Percentiles rank a stretch among this genome's conserved stretches.
phyloP scores from a whole-genome alignment of 1,140 invertebrate species.

The Drosophila carrolli region DNA sequence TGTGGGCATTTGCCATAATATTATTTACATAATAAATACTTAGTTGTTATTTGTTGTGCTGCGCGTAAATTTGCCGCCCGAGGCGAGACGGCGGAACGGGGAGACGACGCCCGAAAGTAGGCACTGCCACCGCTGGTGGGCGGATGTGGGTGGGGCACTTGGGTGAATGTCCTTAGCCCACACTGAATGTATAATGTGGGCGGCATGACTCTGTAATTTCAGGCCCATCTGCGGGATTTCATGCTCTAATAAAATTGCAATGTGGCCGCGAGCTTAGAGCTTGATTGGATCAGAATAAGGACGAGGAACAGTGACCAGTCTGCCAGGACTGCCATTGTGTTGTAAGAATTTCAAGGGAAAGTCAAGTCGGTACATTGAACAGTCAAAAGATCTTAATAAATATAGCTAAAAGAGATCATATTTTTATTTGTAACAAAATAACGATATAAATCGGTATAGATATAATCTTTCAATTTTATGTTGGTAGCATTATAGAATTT shows the following conservation, averaged over 20 bases:
- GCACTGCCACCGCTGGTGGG: conserved; percentile 12
- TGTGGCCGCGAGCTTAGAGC: conserved; percentile 53
- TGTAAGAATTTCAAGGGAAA: conserved; percentile 1
- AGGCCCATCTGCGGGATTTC: conserved; percentile 64
- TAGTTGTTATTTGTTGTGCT: conserved; percentile 74
- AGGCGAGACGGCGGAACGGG: conserved; percentile 40
- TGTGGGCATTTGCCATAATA: conserved; percentile 63
- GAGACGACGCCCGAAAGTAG: conserved; percentile 20
- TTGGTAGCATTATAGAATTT: too few species aligned
- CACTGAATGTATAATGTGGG: conserved; percentile 33
- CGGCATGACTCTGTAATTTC: conserved; percentile 43
- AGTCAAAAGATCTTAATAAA: background rate
- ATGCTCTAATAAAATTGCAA: conserved; percentile 54
- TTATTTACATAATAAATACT: conserved; percentile 81
- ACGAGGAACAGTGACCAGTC: conserved; percentile 12
- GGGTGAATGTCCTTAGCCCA: conserved; percentile 13
- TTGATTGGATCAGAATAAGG: conserved; percentile 62
- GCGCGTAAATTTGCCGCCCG: conserved; percentile 63
- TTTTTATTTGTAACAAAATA: too few species aligned
- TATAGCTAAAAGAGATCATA: too few species aligned
- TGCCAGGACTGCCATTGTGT: conserved; percentile 3
- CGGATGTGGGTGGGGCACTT: background rate
- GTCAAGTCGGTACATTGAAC: conserved; percentile 8
- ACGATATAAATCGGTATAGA: too few species aligned
- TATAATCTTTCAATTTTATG: too few species aligned